These are phyloP conservation scores for Notospermus geniculatus DNA, from an alignment of 1,140 invertebrate genomes.

Conservation along the genomic window DNA sequence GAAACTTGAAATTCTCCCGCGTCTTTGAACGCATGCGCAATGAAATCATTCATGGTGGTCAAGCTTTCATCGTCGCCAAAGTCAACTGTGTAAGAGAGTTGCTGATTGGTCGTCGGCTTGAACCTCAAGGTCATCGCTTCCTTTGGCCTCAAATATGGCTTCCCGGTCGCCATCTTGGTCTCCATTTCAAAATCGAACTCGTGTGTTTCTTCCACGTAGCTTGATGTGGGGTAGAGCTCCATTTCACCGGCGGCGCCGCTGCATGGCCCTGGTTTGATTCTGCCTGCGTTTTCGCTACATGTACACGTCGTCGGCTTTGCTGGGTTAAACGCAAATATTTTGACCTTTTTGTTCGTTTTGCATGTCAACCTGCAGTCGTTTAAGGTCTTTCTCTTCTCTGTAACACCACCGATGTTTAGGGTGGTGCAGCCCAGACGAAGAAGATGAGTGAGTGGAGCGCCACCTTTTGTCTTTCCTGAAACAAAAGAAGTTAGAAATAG, in stretches of 20 bases:
- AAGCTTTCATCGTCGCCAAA: constrained; percentile 39
- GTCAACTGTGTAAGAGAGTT: constrained; percentile 32
- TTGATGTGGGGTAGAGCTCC: constrained; percentile 8
- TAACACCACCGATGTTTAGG: background rate
- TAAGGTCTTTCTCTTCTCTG: background rate
- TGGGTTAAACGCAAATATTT: background rate
- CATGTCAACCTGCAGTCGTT: background rate
- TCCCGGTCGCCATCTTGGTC: background rate
- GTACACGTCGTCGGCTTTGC: background rate
- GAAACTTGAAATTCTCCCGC: constrained; percentile 35
- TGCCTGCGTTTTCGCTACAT: background rate
- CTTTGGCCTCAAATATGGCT: background rate
- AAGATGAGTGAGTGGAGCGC: background rate
- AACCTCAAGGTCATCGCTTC: constrained; percentile 37
- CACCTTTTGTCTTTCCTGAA: background rate
- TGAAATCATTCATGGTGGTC: constrained; percentile 19
- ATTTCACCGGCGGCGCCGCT: constrained; percentile 21
- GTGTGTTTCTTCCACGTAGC: background rate
- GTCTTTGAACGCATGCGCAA: constrained; percentile 36
- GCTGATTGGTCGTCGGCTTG: constrained; percentile 22
- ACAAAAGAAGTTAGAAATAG: too few species aligned
- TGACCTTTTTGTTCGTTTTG: background rate
- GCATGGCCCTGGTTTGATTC: background rate
- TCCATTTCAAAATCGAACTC: constrained; percentile 1
- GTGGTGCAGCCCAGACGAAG: background rate